Base-by-base conservation (phyloP, 2,113 vertebrate species). In the Trematocara nigrifrons region DNA sequence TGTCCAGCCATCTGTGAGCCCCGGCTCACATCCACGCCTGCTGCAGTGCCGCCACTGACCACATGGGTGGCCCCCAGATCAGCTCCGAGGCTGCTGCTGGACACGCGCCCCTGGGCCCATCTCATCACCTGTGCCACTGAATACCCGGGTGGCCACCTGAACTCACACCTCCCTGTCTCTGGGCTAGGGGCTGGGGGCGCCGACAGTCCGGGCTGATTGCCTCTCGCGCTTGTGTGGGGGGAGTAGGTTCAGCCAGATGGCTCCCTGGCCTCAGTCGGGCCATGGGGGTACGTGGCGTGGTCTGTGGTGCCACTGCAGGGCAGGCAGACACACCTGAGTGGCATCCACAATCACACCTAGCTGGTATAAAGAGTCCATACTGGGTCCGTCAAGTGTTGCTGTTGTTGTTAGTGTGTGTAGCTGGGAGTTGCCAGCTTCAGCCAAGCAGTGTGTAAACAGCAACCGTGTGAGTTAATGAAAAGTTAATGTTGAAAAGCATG, bases 261-360 rank as follows among this genome's bases (percentile, higher is more conserved):
- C 3, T 35, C 5, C 57, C 57, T 18, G 57, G 57, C 15, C 57
- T 61, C 29, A 61, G 3, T 61, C 2, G 5, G 1, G 15, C 5
- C 8, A 33, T 61, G 15, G 8, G 0, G 3, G 57, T 61, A 33
- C 0, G 3, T 35, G 8, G 9, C 8, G 3, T 61, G 57, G 16
- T 61, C 57, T 61, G 16, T 10, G 57, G 16, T 61, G 57, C 57
- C 31, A 18, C 57, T 61, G 31, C 57, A 61, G 31, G 57, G 31
- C 16, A 61, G 57, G 1, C 0, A 0, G 31, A 3, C 1, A 9
- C 31, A 61, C 57, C 59, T 64, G 31, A 35, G 31, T 6, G 6
- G 31, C 59, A 64, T 64, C 31, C 0, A 16, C 1, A 61, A 33
- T 61, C 57, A 61, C 15, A 18, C 29, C 57, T 61, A 33, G 57